These are phyloP conservation scores for Podocnemis expansa DNA, from an alignment of 2,113 vertebrate species.

Conservation along the genomic window DNA sequence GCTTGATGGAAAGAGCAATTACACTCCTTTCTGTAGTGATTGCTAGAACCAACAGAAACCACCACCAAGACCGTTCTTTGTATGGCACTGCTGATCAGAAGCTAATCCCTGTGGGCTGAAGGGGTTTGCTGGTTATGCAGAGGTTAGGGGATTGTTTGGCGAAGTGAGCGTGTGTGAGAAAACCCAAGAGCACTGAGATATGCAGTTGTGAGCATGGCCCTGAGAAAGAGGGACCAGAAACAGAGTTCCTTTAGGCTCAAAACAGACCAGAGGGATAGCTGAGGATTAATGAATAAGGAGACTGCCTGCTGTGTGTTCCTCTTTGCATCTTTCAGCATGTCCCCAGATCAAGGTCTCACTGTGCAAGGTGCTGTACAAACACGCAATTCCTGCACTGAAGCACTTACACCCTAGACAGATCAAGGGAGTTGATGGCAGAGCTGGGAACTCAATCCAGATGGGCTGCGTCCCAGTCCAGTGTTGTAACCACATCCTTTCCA, in stretches of 20 bases:
- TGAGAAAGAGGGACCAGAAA: constrained; percentile 2
- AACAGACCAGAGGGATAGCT: not conserved
- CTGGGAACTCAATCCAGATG: not conserved
- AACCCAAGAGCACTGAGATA: not conserved
- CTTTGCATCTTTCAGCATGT: not conserved
- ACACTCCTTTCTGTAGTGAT: not conserved
- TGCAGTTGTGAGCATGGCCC: not conserved
- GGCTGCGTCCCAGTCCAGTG: not conserved
- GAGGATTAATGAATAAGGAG: not conserved
- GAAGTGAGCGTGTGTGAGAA: fast-evolving
- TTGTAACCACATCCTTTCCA: not conserved
- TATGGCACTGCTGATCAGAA: not conserved
- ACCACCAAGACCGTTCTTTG: not conserved
- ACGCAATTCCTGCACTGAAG: too few relatives aligned
- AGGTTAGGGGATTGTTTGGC: not conserved
- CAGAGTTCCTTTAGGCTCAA: too few relatives aligned
- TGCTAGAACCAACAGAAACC: not conserved
- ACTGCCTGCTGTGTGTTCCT: not conserved
- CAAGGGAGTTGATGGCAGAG: not conserved
- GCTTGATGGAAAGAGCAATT: constrained; percentile 12
- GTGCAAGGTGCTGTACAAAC: too few relatives aligned
- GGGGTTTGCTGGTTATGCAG: too few relatives aligned
- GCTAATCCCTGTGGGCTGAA: too few relatives aligned
- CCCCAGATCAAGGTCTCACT: too few relatives aligned
- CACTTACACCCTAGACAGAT: too few relatives aligned